A percentile compares a stretch with the other conserved stretches of the same genome.
Evolutionary conservation across 92 coral and sea anemone genomes (phyloP).

Genomic region (Palythoa grandiflora): DNA sequence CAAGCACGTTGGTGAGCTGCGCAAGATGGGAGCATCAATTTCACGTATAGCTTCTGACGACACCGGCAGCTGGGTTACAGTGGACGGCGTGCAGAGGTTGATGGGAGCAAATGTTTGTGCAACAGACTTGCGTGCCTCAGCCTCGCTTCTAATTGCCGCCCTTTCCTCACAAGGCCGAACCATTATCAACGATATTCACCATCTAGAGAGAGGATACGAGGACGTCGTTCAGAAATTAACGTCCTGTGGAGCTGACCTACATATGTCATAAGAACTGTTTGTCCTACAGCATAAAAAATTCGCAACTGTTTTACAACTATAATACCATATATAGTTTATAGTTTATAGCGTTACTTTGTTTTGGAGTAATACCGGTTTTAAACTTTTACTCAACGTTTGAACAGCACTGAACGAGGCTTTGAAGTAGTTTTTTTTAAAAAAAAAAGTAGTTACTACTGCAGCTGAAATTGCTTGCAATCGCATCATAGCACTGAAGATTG

Average conservation of each 20-base stretch:
- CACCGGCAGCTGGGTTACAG: conserved; percentile 18
- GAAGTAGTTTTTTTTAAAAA: no score
- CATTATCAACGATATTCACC: conserved; percentile 55
- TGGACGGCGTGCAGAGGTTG: conserved; percentile 16
- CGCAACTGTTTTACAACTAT: no score
- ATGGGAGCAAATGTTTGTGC: conserved; percentile 44
- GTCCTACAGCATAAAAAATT: background rate
- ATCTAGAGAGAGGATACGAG: conserved; percentile 74
- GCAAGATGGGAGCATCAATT: conserved; percentile 64
- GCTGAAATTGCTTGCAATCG: no score
- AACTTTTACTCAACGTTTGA: no score
- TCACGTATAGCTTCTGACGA: background rate
- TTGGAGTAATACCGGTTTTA: no score
- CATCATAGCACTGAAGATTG: no score
- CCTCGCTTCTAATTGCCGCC: conserved; percentile 62
- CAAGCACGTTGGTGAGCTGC: conserved; percentile 50
- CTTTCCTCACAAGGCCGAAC: conserved; percentile 51
- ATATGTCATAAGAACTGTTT: background rate
- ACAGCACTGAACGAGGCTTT: no score
- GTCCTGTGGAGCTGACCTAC: conserved; percentile 42
- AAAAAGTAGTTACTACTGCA: no score
- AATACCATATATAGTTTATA: no score
- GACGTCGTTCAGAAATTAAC: conserved; percentile 47
- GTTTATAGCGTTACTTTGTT: no score
- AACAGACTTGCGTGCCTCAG: conserved; percentile 66